Evolutionary conservation across 1,140 invertebrate genomes (phyloP), one percentile per base, ranked within the genome.

Genomic region (Apis florea): DNA sequence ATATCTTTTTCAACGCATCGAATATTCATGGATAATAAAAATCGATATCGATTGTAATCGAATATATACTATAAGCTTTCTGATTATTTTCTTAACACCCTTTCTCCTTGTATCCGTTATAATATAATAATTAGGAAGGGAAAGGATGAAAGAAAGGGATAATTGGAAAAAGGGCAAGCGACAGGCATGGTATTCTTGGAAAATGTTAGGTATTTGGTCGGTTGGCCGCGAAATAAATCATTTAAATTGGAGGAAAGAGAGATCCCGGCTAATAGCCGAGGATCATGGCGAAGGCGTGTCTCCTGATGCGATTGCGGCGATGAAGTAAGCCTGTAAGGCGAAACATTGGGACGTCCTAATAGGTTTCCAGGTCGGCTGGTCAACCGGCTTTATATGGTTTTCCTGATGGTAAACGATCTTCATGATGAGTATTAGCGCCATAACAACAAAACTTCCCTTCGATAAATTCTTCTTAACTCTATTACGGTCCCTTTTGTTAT

Each of bases 241-340:
- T 85, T 84, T 86, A 88, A 89, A 89, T 89, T 88, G 88, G 85
- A 81, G 81, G 82, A 84, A 86, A 83, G 81, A 83, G 79, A 84
- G 83, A 86, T 79, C 88, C 85, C 58, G 74, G 82, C 83, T 88
- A 87, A 88, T 87, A 88, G 87, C 70, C 81, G 40, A 72, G 75
- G 59, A 81, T 83, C 66, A 53, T n/a, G 53, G 58, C 19, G 64
- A 70, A 79, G 78, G 64, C 66, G 72, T 81, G 79, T 81, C 79
- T 58, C 71, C 53, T 86, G 89, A 89, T 88, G 75, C 82, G 86
- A 89, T 89, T 89, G 89, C 80, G 85, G 88, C 66, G 69, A 86
- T 83, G 82, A 87, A 89, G 88, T 90, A 89, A 90, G 86, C 83
- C 82, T 78, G 84, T 77, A 83, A 89, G 85, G 85, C 82, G 83